These are phyloP conservation scores for Rhabdophis nuchalis DNA, from an alignment of 2,797 vertebrate species.

Conservation along the genomic window DNA sequence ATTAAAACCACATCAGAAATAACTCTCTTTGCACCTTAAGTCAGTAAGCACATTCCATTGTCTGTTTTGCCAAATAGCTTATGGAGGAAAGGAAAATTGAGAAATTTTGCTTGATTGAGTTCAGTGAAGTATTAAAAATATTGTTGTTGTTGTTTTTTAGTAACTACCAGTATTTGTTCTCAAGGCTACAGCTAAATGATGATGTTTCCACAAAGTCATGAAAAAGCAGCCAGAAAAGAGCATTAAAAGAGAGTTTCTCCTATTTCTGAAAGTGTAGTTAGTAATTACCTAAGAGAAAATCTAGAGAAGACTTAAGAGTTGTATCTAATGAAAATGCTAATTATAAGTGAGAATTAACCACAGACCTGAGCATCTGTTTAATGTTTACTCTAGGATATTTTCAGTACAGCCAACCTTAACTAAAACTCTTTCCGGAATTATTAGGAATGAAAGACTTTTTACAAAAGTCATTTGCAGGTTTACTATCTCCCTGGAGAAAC, in stretches of 20 bases:
- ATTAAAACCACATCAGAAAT: background rate
- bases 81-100: slow-evolving; percentile 17
- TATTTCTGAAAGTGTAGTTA: slow-evolving; percentile 40
- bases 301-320: slow-evolving; percentile 19
- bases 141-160: slow-evolving; percentile 43
- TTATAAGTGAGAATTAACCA: slow-evolving; percentile 12
- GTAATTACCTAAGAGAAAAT: slow-evolving; percentile 50
- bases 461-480: background rate
- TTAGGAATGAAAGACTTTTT: background rate
- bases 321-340: slow-evolving; percentile 36
- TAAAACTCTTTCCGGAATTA: slow-evolving; percentile 1
- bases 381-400: slow-evolving; percentile 11
- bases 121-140: background rate
- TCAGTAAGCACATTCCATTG: background rate
- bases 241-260: slow-evolving; percentile 34
- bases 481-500: background rate
- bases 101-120: slow-evolving; percentile 1
- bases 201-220: slow-evolving; percentile 46
- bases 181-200: slow-evolving; percentile 38
- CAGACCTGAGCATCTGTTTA: slow-evolving; percentile 33
- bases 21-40: background rate
- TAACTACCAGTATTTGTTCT: slow-evolving; percentile 54
- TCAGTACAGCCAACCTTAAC: slow-evolving; percentile 28
- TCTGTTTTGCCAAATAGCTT: slow-evolving; percentile 2
- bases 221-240: slow-evolving; percentile 43